Conservation (phyloP, 2,797 vertebrate genomes). For the Poeciliopsis paucimaculata region DNA sequence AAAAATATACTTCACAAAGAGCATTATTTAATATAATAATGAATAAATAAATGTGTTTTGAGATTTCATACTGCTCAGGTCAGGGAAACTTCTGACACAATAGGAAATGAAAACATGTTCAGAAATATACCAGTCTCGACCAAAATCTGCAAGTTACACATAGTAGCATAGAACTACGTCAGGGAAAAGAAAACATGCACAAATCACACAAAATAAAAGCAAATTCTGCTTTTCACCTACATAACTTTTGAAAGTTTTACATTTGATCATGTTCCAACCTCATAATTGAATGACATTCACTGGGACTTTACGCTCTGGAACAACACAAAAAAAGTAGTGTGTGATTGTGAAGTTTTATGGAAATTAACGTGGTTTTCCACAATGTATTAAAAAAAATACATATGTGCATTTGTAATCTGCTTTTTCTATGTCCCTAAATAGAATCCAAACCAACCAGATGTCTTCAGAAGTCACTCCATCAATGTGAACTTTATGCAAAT, state of each 20-base stretch:
- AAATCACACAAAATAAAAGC: background rate
- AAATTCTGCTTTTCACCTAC: background rate
- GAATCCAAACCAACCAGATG: background rate
- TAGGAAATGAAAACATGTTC: background rate
- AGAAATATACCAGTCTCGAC: background rate
- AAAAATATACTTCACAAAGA: background rate
- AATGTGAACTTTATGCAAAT: background rate
- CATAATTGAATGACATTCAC: background rate
- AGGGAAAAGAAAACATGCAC: background rate
- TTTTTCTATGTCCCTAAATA: too few relatives aligned
- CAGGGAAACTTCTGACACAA: constrained; percentile 14
- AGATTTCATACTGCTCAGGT: constrained; percentile 28
- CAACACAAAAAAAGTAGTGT: background rate
- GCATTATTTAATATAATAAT: background rate
- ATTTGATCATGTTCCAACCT: background rate
- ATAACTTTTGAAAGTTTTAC: background rate
- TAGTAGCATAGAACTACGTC: background rate
- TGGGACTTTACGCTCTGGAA: background rate
- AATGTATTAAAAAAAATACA: background rate
- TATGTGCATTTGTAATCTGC: background rate
- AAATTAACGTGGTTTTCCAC: background rate
- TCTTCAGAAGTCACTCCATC: background rate
- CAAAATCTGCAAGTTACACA: constrained; percentile 1
- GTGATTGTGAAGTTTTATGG: background rate
- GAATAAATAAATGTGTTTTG: constrained; percentile 26